A percentile compares a stretch with the other conserved stretches of the same genome.
These are phyloP conservation scores for Zapus hudsonius DNA, from an alignment of 2,113 vertebrate species.

Conservation along the genomic window DNA sequence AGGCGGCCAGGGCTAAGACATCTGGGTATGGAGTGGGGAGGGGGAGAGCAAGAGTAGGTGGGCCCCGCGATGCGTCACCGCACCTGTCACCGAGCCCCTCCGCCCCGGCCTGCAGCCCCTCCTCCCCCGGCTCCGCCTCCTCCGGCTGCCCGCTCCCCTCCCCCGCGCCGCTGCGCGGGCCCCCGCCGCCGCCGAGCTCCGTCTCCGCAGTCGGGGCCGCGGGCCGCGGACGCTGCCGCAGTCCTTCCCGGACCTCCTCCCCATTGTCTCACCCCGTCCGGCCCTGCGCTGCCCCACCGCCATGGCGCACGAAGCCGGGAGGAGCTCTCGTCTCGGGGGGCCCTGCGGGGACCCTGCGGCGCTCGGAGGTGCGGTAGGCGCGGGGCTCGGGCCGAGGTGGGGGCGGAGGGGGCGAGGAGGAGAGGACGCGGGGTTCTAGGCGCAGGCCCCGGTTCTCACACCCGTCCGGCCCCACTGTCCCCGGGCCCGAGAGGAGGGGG, in stretches of 20 bases:
- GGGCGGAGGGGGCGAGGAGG: constrained; percentile 40
- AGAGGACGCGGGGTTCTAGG: constrained; percentile 17
- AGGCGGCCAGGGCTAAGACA: constrained; percentile 44
- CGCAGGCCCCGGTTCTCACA: background rate
- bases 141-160: constrained; percentile 51
- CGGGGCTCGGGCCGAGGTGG: background rate
- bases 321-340: constrained; percentile 66
- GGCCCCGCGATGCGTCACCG: background rate
- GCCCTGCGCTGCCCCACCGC: constrained; percentile 40
- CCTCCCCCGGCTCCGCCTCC: too few relatives aligned
- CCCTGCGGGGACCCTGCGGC: constrained; percentile 72
- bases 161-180: constrained; percentile 60
- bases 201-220: constrained; percentile 74
- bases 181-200: constrained; percentile 57
- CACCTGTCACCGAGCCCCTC: constrained; percentile 61
- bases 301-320: constrained; percentile 78
- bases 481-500: background rate
- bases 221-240: constrained; percentile 68
- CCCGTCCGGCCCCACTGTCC: background rate
- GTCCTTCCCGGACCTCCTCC: constrained; percentile 36
- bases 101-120: constrained; percentile 68
- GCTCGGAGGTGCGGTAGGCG: constrained; percentile 78
- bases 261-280: constrained; percentile 56
- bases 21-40: constrained; percentile 42
- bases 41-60: background rate